Evolutionary conservation across 2,888 invertebrate species (phyloP).

Genomic region (Diloba caeruleocephala): DNA sequence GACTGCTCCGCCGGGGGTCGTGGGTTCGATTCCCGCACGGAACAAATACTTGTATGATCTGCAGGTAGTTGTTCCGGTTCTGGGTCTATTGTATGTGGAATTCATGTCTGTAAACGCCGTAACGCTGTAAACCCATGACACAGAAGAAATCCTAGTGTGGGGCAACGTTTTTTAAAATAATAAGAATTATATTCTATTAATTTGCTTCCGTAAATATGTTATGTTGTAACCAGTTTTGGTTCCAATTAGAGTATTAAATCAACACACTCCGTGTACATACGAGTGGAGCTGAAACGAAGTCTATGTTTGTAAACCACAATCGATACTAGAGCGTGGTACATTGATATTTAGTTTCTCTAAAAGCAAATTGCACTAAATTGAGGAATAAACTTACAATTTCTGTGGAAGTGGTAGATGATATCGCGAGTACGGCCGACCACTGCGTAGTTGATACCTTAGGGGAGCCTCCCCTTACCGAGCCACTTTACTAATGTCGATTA

Average conservation of each 20-base stretch:
- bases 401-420: slow-evolving; percentile 64
- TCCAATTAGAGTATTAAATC: slow-evolving; percentile 8
- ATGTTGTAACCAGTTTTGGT: neutral
- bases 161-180: no score
- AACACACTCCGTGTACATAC: neutral
- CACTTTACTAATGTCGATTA: slow-evolving; percentile 55
- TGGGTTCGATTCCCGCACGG: no score
- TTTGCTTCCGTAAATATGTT: no score
- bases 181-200: no score
- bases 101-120: no score
- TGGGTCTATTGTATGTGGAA: no score
- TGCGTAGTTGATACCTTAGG: slow-evolving; percentile 39
- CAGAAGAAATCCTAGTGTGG: no score
- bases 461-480: slow-evolving; percentile 46
- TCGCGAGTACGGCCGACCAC: slow-evolving; percentile 47
- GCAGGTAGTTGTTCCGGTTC: no score
- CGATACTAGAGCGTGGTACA: slow-evolving; percentile 12
- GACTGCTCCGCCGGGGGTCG: no score
- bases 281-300: neutral
- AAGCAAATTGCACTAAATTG: slow-evolving; percentile 73
- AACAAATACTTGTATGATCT: no score
- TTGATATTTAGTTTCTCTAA: slow-evolving; percentile 61
- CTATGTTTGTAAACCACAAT: slow-evolving; percentile 14
- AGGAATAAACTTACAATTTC: slow-evolving; percentile 68
- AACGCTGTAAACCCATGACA: no score